phyloP scores from a whole-genome alignment of 2,888 invertebrate genomes.

The Atrina japonica region DNA sequence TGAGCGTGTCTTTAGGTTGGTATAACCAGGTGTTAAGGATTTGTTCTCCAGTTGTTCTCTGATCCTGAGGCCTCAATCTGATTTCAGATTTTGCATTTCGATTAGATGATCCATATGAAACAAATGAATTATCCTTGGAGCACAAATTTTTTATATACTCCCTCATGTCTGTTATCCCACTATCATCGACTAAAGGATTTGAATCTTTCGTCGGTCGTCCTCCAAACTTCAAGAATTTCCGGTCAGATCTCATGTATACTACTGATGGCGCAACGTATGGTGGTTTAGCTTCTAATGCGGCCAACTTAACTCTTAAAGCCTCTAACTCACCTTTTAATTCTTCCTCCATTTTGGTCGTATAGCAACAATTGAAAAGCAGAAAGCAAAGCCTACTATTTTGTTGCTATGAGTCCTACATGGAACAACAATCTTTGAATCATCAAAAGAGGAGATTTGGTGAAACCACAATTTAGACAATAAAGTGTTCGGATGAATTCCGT shows the following conservation, averaged over 20 bases:
- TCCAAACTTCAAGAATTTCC: neutral
- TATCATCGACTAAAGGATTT: neutral
- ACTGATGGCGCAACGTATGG: neutral
- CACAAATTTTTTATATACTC: neutral
- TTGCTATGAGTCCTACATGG: neutral
- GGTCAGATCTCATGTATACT: neutral
- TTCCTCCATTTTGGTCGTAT: neutral
- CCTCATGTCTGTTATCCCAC: neutral
- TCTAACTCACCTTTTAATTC: too few relatives aligned
- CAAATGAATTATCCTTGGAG: neutral
- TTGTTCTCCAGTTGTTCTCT: too few relatives aligned
- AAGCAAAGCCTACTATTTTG: conserved; percentile 12
- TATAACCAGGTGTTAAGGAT: neutral
- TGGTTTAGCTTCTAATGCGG: too few relatives aligned
- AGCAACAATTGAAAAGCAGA: conserved; percentile 16
- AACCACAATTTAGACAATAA: too few relatives aligned
- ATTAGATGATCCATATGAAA: conserved; percentile 1
- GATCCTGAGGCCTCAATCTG: too few relatives aligned
- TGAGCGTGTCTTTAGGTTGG: neutral
- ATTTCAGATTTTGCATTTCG: conserved; percentile 6
- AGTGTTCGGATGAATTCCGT: too few relatives aligned
- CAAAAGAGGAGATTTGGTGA: too few relatives aligned
- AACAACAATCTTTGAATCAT: too few relatives aligned
- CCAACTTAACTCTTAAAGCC: neutral
- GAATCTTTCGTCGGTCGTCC: neutral